Conservation (phyloP, 1,140 invertebrate species). For the Paralvinella palmiformis region DNA sequence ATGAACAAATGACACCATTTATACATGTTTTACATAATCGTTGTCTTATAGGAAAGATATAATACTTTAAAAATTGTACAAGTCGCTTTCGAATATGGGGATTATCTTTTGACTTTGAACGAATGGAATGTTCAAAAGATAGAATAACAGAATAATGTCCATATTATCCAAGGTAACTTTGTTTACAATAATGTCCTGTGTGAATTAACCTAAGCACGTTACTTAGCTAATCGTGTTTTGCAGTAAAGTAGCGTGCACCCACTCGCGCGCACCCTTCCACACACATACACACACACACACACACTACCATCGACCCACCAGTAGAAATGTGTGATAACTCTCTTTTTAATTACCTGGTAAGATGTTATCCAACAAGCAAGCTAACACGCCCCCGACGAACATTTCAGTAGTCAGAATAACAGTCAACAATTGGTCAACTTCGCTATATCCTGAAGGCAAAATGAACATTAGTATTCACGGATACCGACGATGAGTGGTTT, state of each 20-base stretch:
- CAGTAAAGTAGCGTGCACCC: not conserved
- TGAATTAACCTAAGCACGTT: not conserved
- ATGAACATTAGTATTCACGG: not conserved
- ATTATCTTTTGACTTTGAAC: no score
- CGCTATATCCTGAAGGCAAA: slow-evolving; percentile 28
- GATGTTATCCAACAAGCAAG: slow-evolving; percentile 76
- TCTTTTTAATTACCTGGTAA: slow-evolving; percentile 64
- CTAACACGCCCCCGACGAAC: slow-evolving; percentile 71
- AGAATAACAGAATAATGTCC: no score
- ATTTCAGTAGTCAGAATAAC: slow-evolving; percentile 79
- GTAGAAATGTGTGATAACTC: not conserved
- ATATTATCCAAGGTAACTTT: no score
- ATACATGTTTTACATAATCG: no score
- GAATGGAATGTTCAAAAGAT: no score
- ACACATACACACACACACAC: not conserved
- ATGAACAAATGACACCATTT: no score
- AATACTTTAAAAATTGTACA: no score
- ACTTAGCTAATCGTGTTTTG: not conserved
- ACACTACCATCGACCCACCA: not conserved
- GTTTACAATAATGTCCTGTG: not conserved
- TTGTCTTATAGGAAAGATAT: no score
- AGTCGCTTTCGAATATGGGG: no score
- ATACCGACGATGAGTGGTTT: not conserved
- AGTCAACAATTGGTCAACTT: slow-evolving; percentile 66
- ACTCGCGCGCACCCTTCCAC: not conserved